phyloP scores from a whole-genome alignment of 2,797 vertebrate species.

The Typhlichthys subterraneus region DNA sequence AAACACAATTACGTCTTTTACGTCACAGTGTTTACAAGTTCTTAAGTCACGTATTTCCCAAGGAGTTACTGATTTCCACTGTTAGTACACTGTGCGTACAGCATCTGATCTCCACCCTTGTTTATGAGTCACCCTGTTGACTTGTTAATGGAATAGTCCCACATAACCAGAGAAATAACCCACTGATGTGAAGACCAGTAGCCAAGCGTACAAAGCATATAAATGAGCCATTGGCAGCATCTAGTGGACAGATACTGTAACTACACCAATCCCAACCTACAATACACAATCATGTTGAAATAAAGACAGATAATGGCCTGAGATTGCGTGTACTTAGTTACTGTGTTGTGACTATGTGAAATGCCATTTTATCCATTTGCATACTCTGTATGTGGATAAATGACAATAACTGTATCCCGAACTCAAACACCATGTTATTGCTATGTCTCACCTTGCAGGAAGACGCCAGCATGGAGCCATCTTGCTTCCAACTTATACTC shows the following conservation, averaged over 20 bases:
- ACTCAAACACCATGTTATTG: too few relatives aligned
- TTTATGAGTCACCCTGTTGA: constrained; percentile 42
- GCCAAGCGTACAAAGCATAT: background rate
- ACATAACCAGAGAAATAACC: constrained; percentile 21
- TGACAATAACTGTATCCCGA: too few relatives aligned
- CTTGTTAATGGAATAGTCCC: constrained; percentile 37
- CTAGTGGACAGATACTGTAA: constrained; percentile 58
- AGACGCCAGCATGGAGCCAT: constrained; percentile 86
- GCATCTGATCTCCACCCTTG: constrained; percentile 31
- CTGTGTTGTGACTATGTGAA: background rate
- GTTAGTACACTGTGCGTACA: background rate
- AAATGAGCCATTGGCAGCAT: constrained; percentile 45
- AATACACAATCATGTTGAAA: too few relatives aligned
- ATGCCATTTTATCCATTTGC: too few relatives aligned
- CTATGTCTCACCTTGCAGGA: constrained; percentile 84
- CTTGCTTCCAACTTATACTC: constrained; percentile 87
- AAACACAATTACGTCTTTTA: constrained; percentile 36
- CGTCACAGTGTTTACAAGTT: constrained; percentile 29
- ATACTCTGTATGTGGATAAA: too few relatives aligned
- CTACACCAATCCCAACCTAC: constrained; percentile 19
- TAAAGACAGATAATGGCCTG: too few relatives aligned
- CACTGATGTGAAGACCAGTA: background rate
- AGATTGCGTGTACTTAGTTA: background rate
- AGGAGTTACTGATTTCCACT: background rate
- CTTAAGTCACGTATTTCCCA: constrained; percentile 9